Conservation (phyloP, 2,113 vertebrate species). For the Philantomba maxwellii region DNA sequence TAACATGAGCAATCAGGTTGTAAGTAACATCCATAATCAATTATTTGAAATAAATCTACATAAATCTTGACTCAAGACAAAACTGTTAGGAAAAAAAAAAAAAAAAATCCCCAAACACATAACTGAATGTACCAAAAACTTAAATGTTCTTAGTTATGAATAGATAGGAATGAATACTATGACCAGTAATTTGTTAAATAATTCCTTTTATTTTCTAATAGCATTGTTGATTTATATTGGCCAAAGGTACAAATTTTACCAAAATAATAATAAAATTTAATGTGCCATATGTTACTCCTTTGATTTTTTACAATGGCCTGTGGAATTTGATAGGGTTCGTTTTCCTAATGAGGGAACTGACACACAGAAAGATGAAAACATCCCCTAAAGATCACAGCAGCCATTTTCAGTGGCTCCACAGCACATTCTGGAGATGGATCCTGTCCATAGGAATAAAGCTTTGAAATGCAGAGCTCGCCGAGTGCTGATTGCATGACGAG, state of each 20-base stretch:
- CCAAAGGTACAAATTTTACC: neutral
- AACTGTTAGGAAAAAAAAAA: neutral
- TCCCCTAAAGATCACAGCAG: neutral
- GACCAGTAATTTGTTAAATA: neutral
- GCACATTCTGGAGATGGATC: neutral
- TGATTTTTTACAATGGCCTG: neutral
- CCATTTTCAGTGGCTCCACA: neutral
- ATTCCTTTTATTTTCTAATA: neutral
- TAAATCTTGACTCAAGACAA: neutral
- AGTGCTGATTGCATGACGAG: neutral
- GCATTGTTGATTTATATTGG: neutral
- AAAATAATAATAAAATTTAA: neutral
- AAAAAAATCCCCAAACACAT: neutral
- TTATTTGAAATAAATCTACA: conserved; percentile 17
- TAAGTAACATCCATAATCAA: neutral
- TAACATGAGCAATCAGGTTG: neutral
- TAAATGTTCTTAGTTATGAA: neutral
- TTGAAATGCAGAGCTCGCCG: neutral
- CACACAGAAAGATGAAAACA: neutral
- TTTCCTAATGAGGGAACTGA: neutral
- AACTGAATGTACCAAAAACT: neutral
- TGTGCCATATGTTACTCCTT: neutral
- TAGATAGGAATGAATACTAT: neutral
- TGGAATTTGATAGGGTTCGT: neutral
- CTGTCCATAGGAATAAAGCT: neutral